Percentiles rank a stretch among this genome's conserved stretches.
Evolutionary conservation across 2,113 vertebrate genomes (phyloP).

Genomic region (Oriolus oriolus): DNA sequence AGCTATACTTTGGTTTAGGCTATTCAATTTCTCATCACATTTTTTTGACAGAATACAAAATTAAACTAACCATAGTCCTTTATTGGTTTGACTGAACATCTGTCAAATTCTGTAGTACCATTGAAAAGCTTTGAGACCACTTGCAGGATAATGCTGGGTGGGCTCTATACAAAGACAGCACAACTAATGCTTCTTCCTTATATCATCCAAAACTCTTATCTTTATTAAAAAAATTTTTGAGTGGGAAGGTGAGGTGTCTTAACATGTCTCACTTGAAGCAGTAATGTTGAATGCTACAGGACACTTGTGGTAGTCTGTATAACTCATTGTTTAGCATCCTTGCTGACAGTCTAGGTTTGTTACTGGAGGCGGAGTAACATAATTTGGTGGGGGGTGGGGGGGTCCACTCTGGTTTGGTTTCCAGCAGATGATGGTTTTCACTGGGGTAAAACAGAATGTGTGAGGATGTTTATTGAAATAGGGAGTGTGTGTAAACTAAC

Average conservation of each 20-base stretch:
- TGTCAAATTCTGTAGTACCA: not conserved
- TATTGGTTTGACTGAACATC: not conserved
- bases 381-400: not conserved
- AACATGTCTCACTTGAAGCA: not conserved
- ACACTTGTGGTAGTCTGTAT: not conserved
- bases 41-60: not conserved
- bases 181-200: not conserved
- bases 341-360: not conserved
- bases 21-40: not conserved
- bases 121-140: not conserved
- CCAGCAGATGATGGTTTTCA: not conserved
- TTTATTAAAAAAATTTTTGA: not conserved
- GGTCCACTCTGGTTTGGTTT: not conserved
- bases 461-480: not conserved
- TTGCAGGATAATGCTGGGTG: not conserved
- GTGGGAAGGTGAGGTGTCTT: not conserved
- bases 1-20: not conserved
- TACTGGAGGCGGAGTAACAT: not conserved
- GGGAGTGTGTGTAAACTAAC: not conserved
- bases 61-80: not conserved
- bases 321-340: not conserved
- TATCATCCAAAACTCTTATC: accelerated
- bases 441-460: not conserved
- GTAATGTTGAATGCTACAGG: not conserved
- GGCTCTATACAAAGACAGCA: not conserved